Evolutionary conservation across 2,888 invertebrate species (phyloP).

Genomic region (Caenorhabditis parvicauda): DNA sequence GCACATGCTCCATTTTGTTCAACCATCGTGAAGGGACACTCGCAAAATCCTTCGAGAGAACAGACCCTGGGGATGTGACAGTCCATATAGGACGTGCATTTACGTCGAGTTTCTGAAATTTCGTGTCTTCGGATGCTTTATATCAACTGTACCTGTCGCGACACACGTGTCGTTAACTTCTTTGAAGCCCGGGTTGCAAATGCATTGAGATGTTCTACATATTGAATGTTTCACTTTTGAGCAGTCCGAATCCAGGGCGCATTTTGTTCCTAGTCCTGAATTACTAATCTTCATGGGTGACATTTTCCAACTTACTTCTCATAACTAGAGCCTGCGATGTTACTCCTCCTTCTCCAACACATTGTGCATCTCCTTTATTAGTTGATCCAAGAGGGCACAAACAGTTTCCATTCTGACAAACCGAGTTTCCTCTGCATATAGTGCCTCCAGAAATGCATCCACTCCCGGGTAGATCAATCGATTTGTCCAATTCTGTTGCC

Average conservation of each 20-base stretch:
- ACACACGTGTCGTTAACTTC: constrained; percentile 5
- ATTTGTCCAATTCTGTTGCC: too few relatives aligned
- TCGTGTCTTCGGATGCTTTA: not conserved
- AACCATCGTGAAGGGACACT: constrained; percentile 32
- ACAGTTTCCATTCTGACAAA: too few relatives aligned
- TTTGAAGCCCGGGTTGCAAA: constrained; percentile 4
- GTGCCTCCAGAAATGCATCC: too few relatives aligned
- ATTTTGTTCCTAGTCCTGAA: constrained; percentile 1
- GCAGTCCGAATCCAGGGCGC: constrained; percentile 4
- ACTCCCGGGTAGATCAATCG: too few relatives aligned
- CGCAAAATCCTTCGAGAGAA: constrained; percentile 13
- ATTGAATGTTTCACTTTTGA: constrained; percentile 4
- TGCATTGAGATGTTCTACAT: not conserved
- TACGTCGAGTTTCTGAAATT: constrained; percentile 6
- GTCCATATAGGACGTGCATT: constrained; percentile 14
- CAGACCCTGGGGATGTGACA: constrained; percentile 30
- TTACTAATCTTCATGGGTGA: too few relatives aligned
- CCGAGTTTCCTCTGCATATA: too few relatives aligned
- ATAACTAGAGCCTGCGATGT: too few relatives aligned
- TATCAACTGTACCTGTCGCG: not conserved
- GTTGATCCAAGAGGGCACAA: too few relatives aligned
- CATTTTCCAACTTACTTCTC: too few relatives aligned
- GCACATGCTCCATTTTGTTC: constrained; percentile 25
- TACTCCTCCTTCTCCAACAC: too few relatives aligned
- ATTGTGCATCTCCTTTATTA: too few relatives aligned